phyloP scores from a whole-genome alignment of 2,888 invertebrate species.

The Molorchus minor region DNA sequence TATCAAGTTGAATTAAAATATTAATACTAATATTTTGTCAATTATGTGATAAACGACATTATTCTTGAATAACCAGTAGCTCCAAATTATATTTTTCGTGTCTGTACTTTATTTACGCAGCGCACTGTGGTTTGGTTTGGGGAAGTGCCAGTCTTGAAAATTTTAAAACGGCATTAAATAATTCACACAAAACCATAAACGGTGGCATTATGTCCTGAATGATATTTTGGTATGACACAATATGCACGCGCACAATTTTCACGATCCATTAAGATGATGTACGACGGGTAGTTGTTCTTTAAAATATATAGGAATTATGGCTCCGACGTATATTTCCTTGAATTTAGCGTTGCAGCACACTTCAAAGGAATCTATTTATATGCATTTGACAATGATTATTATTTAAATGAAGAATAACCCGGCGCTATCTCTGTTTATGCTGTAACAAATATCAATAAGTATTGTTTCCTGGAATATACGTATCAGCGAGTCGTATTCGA shows the following conservation, averaged over 20 bases:
- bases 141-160: conserved; percentile 14
- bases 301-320: conserved; percentile 33
- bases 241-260: conserved; percentile 50
- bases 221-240: conserved; percentile 51
- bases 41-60: too few species aligned
- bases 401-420: not conserved
- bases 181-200: conserved; percentile 48
- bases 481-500: too few species aligned
- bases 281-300: conserved; percentile 43
- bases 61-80: too few species aligned
- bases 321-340: not conserved
- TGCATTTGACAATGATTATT: not conserved
- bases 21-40: too few species aligned
- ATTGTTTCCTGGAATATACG: not conserved
- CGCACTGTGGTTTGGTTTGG: conserved; percentile 10
- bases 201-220: conserved; percentile 50
- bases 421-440: not conserved
- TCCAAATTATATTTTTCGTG: too few species aligned
- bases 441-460: not conserved
- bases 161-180: conserved; percentile 39
- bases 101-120: conserved; percentile 1
- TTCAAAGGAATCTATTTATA: conserved; percentile 1
- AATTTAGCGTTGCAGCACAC: not conserved
- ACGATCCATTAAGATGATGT: conserved; percentile 54
- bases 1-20: too few species aligned